Conservation (phyloP, 2,113 vertebrate genomes). For the Chloropsis cyanopogon region DNA sequence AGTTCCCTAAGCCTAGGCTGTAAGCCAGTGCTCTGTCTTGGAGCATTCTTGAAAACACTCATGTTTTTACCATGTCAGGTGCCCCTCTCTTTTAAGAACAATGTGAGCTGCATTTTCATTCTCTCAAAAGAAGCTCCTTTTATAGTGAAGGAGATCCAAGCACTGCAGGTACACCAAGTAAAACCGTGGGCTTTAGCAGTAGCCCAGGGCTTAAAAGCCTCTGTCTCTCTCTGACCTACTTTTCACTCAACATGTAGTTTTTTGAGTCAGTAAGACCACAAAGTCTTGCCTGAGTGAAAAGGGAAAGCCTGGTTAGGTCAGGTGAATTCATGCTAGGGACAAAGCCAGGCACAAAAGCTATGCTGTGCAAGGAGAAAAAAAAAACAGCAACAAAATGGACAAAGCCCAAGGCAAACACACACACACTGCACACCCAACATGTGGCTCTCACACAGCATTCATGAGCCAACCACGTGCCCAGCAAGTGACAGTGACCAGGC, state of each 20-base stretch:
- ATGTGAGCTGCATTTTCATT: not conserved
- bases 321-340: not conserved
- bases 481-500: not conserved
- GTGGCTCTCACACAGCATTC: not conserved
- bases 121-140: not conserved
- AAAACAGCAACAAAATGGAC: not conserved
- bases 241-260: not conserved
- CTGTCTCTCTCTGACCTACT: not conserved
- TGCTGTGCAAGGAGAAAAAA: not conserved
- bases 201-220: not conserved
- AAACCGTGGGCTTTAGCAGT: not conserved
- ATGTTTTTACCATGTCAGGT: not conserved
- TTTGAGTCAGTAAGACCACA: not conserved
- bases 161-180: not conserved
- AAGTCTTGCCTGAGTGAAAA: not conserved
- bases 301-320: not conserved
- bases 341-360: not conserved
- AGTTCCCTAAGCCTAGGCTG: not conserved
- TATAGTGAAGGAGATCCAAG: not conserved
- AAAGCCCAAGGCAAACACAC: not conserved
- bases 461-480: rapidly evolving
- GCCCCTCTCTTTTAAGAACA: not conserved
- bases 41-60: not conserved
- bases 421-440: too few species aligned
- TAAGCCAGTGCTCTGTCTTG: not conserved